Evolutionary conservation across 1,140 invertebrate species (phyloP).

Genomic region (Drosophila ogumai): DNA sequence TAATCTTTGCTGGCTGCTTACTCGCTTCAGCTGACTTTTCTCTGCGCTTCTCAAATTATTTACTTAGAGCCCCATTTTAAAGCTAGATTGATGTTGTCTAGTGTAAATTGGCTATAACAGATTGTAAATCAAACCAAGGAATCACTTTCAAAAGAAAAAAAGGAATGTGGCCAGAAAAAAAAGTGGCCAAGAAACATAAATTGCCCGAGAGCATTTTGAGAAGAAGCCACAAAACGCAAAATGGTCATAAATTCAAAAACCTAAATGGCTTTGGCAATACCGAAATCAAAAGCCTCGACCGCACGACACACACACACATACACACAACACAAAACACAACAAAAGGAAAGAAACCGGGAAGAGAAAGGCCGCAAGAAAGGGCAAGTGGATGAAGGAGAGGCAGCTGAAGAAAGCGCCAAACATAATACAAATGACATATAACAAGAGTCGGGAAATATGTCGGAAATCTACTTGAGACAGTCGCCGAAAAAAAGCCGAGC

Average conservation of each 20-base stretch:
- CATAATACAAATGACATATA: conserved; percentile 79
- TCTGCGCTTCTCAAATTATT: not conserved
- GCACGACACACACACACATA: not conserved
- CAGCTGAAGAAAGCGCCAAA: conserved; percentile 16
- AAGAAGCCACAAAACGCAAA: conserved; percentile 71
- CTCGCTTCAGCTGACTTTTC: conserved; percentile 8
- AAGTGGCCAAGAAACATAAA: conserved; percentile 67
- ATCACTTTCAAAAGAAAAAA: not conserved
- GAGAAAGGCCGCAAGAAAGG: not conserved
- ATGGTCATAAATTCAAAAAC: conserved; percentile 78
- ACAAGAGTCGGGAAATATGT: conserved; percentile 75
- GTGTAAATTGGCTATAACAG: conserved; percentile 8
- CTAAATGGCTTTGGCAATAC: conserved; percentile 74
- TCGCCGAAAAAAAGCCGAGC: conserved; percentile 48
- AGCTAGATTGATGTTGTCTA: not conserved
- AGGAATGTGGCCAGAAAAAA: not conserved
- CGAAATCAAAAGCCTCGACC: conserved; percentile 28
- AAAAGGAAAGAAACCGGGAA: conserved; percentile 28
- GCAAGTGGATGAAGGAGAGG: not conserved
- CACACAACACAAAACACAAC: conserved; percentile 20
- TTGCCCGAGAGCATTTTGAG: conserved; percentile 49
- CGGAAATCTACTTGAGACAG: conserved; percentile 77
- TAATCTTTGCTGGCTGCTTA: conserved; percentile 45
- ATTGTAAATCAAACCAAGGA: conserved; percentile 63
- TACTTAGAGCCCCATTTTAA: not conserved